phyloP scores from a whole-genome alignment of 2,888 invertebrate genomes.

The Tridacna crocea region DNA sequence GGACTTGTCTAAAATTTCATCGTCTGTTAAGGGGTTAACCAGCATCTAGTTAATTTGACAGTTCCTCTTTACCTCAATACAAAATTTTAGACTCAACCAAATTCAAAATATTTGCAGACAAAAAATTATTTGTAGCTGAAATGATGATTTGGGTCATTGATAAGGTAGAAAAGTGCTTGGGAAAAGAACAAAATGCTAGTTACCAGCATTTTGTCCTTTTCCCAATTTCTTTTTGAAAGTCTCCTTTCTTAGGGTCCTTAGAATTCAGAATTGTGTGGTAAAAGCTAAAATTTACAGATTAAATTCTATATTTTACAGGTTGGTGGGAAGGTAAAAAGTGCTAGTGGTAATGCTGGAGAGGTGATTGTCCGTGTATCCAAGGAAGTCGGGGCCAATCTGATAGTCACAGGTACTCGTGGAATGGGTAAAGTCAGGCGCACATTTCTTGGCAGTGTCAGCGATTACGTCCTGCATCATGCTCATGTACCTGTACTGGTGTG shows the following conservation, averaged over 20 bases:
- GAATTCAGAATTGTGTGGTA: neutral
- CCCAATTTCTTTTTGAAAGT: neutral
- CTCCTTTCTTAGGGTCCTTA: neutral
- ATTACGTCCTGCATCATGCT: conserved; percentile 73
- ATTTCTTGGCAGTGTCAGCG: conserved; percentile 71
- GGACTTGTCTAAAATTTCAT: too few species aligned
- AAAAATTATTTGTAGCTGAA: too few species aligned
- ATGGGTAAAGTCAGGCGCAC: conserved; percentile 71
- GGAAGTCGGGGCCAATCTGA: conserved; percentile 65
- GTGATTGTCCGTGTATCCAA: conserved; percentile 66
- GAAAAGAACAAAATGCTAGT: neutral
- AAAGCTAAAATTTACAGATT: neutral
- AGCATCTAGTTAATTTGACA: too few species aligned
- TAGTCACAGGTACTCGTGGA: conserved; percentile 73
- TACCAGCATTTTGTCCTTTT: neutral
- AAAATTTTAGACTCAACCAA: too few species aligned
- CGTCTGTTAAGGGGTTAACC: too few species aligned
- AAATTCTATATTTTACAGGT: conserved; percentile 43
- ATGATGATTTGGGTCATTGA: too few species aligned
- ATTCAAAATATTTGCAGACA: too few species aligned
- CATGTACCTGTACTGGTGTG: conserved; percentile 70
- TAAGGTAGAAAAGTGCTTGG: neutral
- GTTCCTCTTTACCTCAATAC: too few species aligned
- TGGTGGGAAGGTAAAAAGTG: conserved; percentile 73
- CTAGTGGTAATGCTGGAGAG: conserved; percentile 71